Evolutionary conservation across 2,113 vertebrate species (phyloP).

Genomic region (Aramus guarauna): DNA sequence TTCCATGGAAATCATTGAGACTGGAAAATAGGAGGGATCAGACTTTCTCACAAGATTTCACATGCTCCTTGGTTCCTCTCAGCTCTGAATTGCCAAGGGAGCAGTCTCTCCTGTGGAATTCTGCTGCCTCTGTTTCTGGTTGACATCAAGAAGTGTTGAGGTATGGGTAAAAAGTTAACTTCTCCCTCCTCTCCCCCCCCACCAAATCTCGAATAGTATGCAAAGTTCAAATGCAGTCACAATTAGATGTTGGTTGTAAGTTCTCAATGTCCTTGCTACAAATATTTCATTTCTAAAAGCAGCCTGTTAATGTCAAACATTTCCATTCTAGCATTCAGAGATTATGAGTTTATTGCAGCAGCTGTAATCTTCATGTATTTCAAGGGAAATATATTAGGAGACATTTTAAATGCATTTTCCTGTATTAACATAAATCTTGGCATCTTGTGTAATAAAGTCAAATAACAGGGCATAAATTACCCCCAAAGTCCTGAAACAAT

Average conservation of each 20-base stretch:
- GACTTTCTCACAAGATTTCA: background rate
- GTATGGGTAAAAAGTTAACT: background rate
- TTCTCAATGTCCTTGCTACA: background rate
- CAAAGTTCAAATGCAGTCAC: conserved; percentile 11
- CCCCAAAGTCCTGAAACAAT: background rate
- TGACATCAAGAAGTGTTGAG: conserved; percentile 23
- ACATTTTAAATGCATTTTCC: conserved; percentile 42
- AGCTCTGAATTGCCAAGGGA: background rate
- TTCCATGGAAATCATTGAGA: background rate
- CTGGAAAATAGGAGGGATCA: background rate
- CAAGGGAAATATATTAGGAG: conserved; percentile 47
- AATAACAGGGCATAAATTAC: conserved; percentile 37
- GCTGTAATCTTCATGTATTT: conserved; percentile 38
- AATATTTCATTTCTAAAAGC: conserved; percentile 52
- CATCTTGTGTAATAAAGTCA: background rate
- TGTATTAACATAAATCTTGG: conserved; percentile 42
- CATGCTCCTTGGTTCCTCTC: background rate
- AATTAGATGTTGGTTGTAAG: background rate
- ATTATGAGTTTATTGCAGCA: conserved; percentile 55
- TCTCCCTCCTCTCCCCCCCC: no score
- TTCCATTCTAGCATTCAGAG: conserved; percentile 42
- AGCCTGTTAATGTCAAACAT: conserved; percentile 59
- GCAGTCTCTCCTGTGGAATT: background rate
- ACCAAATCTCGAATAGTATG: background rate
- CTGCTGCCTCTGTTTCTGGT: background rate